Percentiles rank a stretch among this genome's conserved stretches.
phyloP scores from a whole-genome alignment of 2,888 invertebrate genomes.

The Mimachlamys varia region DNA sequence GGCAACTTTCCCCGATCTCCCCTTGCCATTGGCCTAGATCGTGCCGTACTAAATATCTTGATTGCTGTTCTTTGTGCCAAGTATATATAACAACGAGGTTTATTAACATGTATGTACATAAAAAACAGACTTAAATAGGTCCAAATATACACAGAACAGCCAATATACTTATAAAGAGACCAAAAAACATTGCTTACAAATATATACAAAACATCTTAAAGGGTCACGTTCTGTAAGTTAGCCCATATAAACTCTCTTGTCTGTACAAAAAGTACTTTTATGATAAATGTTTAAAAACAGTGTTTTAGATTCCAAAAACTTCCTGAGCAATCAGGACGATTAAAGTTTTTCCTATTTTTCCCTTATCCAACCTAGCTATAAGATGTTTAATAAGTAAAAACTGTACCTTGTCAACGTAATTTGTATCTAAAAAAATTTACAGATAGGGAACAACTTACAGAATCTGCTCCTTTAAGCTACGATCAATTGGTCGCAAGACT shows the following conservation, averaged over 20 bases:
- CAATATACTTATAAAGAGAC: neutral
- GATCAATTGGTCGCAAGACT: slow-evolving; percentile 5
- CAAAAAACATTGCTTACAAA: neutral
- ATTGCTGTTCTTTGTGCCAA: neutral
- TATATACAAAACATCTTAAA: slow-evolving; percentile 20
- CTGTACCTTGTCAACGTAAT: too few species aligned
- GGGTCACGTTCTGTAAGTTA: neutral
- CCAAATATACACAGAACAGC: neutral
- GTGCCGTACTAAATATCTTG: neutral
- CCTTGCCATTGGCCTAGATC: neutral
- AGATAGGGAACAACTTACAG: neutral
- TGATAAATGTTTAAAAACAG: too few species aligned
- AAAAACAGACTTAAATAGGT: slow-evolving; percentile 1
- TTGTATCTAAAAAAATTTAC: too few species aligned
- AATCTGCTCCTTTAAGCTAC: neutral
- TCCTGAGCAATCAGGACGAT: too few species aligned
- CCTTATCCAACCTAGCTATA: too few species aligned
- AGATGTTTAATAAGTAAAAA: too few species aligned
- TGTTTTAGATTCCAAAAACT: too few species aligned
- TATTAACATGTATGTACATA: neutral
- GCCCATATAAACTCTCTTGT: neutral
- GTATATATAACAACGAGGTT: neutral
- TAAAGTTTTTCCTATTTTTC: too few species aligned
- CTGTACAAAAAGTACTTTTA: too few species aligned
- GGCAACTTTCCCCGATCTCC: neutral